These are phyloP conservation scores for Carcina quercana DNA, from an alignment of 2,888 invertebrate genomes.

Conservation along the genomic window DNA sequence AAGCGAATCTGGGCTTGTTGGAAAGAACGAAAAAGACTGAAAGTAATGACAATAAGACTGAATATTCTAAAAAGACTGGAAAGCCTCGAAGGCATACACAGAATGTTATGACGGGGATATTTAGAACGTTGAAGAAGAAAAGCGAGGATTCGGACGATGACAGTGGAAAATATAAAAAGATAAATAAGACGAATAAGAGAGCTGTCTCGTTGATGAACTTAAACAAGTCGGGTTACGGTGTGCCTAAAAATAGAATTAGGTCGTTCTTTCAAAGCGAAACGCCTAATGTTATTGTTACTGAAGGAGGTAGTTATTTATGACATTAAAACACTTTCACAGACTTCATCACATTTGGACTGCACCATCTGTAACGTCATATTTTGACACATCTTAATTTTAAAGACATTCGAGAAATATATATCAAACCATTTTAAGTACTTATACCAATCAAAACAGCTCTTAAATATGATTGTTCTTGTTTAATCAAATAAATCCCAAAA, in stretches of 20 bases:
- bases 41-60: conserved; percentile 33
- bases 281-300: conserved; percentile 65
- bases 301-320: conserved; percentile 60
- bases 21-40: conserved; percentile 47
- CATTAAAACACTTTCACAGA: conserved; percentile 10
- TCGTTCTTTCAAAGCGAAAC: conserved; percentile 64
- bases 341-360: conserved; percentile 4
- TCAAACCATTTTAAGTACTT: neutral
- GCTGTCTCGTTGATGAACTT: conserved; percentile 55
- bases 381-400: neutral
- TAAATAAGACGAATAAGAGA: conserved; percentile 62
- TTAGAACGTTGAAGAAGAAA: conserved; percentile 51
- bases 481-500: neutral
- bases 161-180: conserved; percentile 64
- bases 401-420: neutral
- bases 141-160: conserved; percentile 57
- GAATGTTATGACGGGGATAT: conserved; percentile 48
- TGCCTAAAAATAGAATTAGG: conserved; percentile 51
- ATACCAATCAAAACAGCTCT: neutral
- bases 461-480: neutral
- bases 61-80: conserved; percentile 55
- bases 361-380: too few species aligned
- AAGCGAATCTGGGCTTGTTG: conserved; percentile 52
- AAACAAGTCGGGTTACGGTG: conserved; percentile 48
- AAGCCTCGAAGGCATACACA: conserved; percentile 45